Evolutionary conservation across 2,888 invertebrate species (phyloP).

Genomic region (Dromius quadrimaculatus): DNA sequence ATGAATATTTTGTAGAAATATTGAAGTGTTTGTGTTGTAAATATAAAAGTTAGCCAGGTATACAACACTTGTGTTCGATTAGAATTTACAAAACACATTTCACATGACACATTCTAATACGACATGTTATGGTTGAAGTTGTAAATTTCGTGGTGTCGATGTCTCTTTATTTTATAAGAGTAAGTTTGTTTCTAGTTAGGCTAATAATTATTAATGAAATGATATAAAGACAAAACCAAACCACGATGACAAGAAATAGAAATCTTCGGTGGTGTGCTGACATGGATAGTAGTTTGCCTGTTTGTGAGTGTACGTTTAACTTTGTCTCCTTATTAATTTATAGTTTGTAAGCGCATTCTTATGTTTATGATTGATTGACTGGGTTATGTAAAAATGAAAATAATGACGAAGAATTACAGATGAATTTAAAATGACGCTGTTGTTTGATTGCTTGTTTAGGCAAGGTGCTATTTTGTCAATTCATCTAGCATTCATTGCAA

Average conservation of each 20-base stretch:
- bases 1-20: background rate
- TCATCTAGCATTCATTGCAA: background rate
- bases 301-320: slow-evolving; percentile 47
- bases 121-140: slow-evolving; percentile 37
- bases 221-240: slow-evolving; percentile 38
- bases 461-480: too few relatives aligned
- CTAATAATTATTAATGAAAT: slow-evolving; percentile 12
- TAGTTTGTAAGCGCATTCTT: slow-evolving; percentile 48
- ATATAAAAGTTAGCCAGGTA: slow-evolving; percentile 16
- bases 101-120: slow-evolving; percentile 19
- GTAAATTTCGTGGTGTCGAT: slow-evolving; percentile 41
- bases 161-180: slow-evolving; percentile 38
- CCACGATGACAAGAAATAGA: slow-evolving; percentile 31
- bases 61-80: slow-evolving; percentile 10
- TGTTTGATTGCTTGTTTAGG: slow-evolving; percentile 39
- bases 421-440: slow-evolving; percentile 37
- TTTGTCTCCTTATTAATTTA: slow-evolving; percentile 47
- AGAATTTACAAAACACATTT: slow-evolving; percentile 6
- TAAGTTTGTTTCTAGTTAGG: slow-evolving; percentile 41
- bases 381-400: slow-evolving; percentile 48
- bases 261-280: slow-evolving; percentile 42
- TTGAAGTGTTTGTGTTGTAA: background rate
- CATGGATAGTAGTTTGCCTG: slow-evolving; percentile 47
- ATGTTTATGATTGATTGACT: slow-evolving; percentile 49
- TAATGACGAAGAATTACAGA: slow-evolving; percentile 39